Evolutionary conservation across 2,888 invertebrate genomes (phyloP).

Genomic region (Sesia apiformis): DNA sequence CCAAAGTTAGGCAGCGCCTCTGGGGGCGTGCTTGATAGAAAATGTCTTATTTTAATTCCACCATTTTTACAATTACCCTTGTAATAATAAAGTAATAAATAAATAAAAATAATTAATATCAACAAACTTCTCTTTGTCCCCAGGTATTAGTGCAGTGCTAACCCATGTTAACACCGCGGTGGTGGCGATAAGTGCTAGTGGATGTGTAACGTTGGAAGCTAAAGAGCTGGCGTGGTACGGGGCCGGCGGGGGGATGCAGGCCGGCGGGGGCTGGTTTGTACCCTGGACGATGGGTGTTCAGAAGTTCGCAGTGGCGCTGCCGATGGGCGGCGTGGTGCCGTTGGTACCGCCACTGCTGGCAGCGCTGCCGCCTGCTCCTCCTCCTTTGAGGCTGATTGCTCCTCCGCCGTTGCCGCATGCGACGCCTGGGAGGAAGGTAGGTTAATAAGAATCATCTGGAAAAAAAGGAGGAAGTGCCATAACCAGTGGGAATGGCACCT

Average conservation of each 20-base stretch:
- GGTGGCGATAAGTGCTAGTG: constrained; percentile 30
- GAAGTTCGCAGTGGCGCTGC: constrained; percentile 66
- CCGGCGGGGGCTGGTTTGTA: constrained; percentile 63
- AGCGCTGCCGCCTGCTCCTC: constrained; percentile 55
- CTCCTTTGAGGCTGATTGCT: constrained; percentile 54
- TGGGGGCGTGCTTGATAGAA: background rate
- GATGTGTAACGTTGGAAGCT: constrained; percentile 26
- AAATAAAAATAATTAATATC: constrained; percentile 8
- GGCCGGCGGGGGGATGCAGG: constrained; percentile 60
- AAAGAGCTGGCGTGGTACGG: constrained; percentile 69
- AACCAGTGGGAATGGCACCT: too few species aligned
- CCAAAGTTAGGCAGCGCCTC: too few species aligned
- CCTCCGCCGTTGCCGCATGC: constrained; percentile 49
- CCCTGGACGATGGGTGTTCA: constrained; percentile 65
- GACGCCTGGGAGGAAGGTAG: constrained; percentile 53
- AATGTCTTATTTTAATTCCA: background rate
- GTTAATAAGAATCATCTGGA: background rate
- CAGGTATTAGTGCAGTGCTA: constrained; percentile 55
- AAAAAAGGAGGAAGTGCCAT: too few species aligned
- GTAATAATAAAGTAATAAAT: background rate
- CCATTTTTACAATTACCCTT: background rate
- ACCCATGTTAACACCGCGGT: constrained; percentile 18
- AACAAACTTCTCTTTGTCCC: constrained; percentile 24
- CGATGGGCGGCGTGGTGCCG: constrained; percentile 64
- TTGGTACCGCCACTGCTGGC: constrained; percentile 59